phyloP scores from a whole-genome alignment of 2,113 vertebrate genomes.

The Salvelinus sp. region DNA sequence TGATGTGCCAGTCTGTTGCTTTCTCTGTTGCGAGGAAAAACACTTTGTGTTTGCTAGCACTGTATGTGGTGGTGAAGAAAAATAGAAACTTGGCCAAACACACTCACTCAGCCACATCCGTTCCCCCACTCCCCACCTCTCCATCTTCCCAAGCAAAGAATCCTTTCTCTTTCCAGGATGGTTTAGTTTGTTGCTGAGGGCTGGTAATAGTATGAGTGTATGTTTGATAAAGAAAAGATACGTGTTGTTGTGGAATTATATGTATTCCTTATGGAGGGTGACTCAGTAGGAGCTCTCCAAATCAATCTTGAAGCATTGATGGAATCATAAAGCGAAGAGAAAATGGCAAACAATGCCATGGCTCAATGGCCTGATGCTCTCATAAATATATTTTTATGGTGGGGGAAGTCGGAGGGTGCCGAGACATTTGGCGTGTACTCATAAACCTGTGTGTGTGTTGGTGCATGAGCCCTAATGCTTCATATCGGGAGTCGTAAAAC shows the following conservation, averaged over 20 bases:
- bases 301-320: constrained; percentile 75
- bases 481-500: constrained; percentile 60
- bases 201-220: constrained; percentile 68
- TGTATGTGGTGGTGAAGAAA: constrained; percentile 48
- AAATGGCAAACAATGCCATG: constrained; percentile 75
- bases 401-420: constrained; percentile 55
- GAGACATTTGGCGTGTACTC: constrained; percentile 62
- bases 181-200: constrained; percentile 49
- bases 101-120: constrained; percentile 32
- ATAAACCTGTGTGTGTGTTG: constrained; percentile 59
- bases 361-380: constrained; percentile 72
- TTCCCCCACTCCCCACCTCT: constrained; percentile 29
- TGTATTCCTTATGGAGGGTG: constrained; percentile 74
- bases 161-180: constrained; percentile 48
- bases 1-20: constrained; percentile 66
- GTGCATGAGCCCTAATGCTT: constrained; percentile 52
- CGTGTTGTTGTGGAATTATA: constrained; percentile 67
- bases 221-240: constrained; percentile 57
- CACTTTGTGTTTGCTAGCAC: constrained; percentile 34
- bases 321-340: constrained; percentile 71
- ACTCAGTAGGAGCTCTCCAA: constrained; percentile 71
- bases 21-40: constrained; percentile 56
- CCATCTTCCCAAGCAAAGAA: constrained; percentile 49
- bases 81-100: constrained; percentile 32
- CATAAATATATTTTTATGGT: constrained; percentile 80